Conservation (phyloP, 2,888 invertebrate genomes). For the Galeruca laticollis region DNA sequence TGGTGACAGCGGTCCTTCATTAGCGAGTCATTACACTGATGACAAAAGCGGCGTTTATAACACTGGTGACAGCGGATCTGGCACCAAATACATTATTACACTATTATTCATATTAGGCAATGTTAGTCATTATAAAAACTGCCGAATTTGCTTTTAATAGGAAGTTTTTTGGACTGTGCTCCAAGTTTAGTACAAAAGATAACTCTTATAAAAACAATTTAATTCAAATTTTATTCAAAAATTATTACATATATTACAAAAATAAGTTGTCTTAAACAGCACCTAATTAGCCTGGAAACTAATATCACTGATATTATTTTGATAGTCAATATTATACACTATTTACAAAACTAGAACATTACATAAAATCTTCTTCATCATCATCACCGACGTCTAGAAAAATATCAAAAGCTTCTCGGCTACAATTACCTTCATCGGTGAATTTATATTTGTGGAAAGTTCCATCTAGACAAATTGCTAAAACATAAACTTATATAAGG, state of each 20-base stretch:
- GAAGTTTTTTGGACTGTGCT: no score
- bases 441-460: slow-evolving; percentile 92
- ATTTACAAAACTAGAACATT: slow-evolving; percentile 6
- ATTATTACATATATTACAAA: background rate
- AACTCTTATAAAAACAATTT: background rate
- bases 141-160: no score
- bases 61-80: no score
- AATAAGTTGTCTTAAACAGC: slow-evolving; percentile 1
- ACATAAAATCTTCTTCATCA: slow-evolving; percentile 70
- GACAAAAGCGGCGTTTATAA: no score
- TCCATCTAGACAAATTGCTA: slow-evolving; percentile 90
- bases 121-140: no score
- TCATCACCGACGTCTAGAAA: slow-evolving; percentile 89
- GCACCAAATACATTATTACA: no score
- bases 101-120: no score
- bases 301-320: slow-evolving; percentile 1
- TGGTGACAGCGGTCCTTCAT: no score
- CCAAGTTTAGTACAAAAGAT: no score
- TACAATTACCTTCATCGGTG: slow-evolving; percentile 84
- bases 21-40: no score
- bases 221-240: background rate
- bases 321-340: background rate
- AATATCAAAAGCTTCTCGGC: slow-evolving; percentile 85
- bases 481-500: no score
- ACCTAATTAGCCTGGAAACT: background rate